A percentile compares a stretch with the other conserved stretches of the same genome.
These are phyloP conservation scores for Adrianichthys oophorus DNA, from an alignment of 2,797 vertebrate genomes.

Conservation along the genomic window DNA sequence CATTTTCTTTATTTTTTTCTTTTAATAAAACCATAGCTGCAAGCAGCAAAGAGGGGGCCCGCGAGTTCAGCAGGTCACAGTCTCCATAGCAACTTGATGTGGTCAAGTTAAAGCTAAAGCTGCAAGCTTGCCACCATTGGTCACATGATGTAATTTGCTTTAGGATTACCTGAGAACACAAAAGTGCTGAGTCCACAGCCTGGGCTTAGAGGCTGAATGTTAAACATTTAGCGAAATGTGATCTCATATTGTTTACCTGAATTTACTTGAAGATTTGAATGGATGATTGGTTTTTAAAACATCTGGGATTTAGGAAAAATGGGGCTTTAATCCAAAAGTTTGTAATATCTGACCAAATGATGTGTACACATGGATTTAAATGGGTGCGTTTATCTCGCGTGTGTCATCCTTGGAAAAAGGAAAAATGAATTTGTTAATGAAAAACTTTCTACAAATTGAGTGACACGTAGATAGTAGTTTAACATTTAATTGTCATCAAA, in stretches of 20 bases:
- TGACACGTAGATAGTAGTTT: too few relatives aligned
- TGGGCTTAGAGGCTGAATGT: neutral
- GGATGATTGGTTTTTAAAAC: neutral
- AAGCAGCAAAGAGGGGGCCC: neutral
- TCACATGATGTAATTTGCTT: neutral
- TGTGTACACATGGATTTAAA: too few relatives aligned
- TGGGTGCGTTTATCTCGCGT: too few relatives aligned
- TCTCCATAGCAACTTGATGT: neutral
- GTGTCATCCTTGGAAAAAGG: too few relatives aligned
- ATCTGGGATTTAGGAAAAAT: neutral
- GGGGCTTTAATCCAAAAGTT: too few relatives aligned
- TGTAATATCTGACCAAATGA: too few relatives aligned
- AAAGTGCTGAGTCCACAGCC: too few relatives aligned
- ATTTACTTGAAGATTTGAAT: neutral
- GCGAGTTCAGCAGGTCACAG: neutral
- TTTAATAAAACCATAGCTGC: neutral
- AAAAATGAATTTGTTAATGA: too few relatives aligned
- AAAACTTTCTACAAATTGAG: too few relatives aligned
- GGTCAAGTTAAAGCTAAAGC: neutral
- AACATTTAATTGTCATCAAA: too few relatives aligned
- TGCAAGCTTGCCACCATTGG: too few relatives aligned
- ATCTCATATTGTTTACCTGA: neutral
- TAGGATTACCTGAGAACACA: neutral
- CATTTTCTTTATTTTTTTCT: neutral
- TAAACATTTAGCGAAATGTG: neutral